Evolutionary conservation across 2,888 invertebrate species (phyloP), one percentile per base, ranked within the genome.

Genomic region (Chloroclystis v-ata): DNA sequence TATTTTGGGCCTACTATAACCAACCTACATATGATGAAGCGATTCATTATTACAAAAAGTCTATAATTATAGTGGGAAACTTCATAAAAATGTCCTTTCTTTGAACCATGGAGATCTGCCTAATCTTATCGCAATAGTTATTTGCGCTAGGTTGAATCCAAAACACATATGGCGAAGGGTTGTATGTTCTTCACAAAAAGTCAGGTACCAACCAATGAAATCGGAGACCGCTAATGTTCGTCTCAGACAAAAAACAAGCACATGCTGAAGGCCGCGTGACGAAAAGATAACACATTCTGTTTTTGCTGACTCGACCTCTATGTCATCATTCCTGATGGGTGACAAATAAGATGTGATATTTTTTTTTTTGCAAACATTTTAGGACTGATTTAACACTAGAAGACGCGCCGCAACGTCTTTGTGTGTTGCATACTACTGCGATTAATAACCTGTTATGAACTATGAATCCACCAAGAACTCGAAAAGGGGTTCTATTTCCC

Each of bases 201-300:
- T 63, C 78, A 75, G 78, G 78, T 76, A n/a, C n/a, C n/a, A 76
- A 41, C 48, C 37, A 65, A 57, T 67, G 67, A 66, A 69, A 66
- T 61, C 57, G 53, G 65, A 69, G 68, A 65, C 60, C 52, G 51
- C 60, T 67, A 65, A 67, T 63, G 54, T 55, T 59, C 41, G 43
- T 38, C 39, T 30, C 29, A 8, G 13, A n/a, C 43, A 63, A 61
- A 59, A 60, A 53, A 28, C 28, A 51, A 61, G 35, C 63, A 70
- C 55, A 47, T 66, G 68, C 59, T 53, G 28, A 20, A 47, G 39
- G 37, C 35, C 13, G 8, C 24, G 14, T 52, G 13, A 43, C 47
- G 50, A 47, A 4, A 2, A 20, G 3, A 52, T 28, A 43, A 56
- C 44, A 56, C 49, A 56, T 35, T 47, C 43, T 16, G 20, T 32